phyloP scores from a whole-genome alignment of 2,888 invertebrate genomes.

The Melanostoma mellinum region DNA sequence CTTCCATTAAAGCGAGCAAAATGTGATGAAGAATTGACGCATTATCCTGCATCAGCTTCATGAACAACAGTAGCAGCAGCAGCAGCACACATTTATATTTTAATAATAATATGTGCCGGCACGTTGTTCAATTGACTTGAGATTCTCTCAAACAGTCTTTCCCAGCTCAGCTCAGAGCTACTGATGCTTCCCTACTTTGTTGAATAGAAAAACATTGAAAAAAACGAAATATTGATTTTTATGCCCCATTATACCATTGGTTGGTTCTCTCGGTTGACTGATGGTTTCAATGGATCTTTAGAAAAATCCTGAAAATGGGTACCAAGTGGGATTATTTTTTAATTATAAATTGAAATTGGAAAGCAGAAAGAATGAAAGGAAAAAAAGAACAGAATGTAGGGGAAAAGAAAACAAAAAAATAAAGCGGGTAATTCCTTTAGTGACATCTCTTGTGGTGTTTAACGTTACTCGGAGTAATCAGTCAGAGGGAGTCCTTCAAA shows the following conservation, averaged over 20 bases:
- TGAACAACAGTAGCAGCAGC: not conserved
- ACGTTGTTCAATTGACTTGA: slow-evolving; percentile 53
- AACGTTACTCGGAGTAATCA: slow-evolving; percentile 53
- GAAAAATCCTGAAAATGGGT: slow-evolving; percentile 47
- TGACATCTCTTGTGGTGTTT: slow-evolving; percentile 59
- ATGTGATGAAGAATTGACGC: slow-evolving; percentile 38
- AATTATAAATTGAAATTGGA: slow-evolving; percentile 64
- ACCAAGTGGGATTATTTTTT: slow-evolving; percentile 64
- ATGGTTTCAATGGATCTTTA: slow-evolving; percentile 34
- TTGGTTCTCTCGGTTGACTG: slow-evolving; percentile 33
- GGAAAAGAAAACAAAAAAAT: slow-evolving; percentile 12
- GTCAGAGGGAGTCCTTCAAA: slow-evolving; percentile 33
- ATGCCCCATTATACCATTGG: slow-evolving; percentile 46
- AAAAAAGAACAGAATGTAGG: slow-evolving; percentile 7
- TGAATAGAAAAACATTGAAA: slow-evolving; percentile 32
- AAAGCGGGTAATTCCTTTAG: slow-evolving; percentile 56
- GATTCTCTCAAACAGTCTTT: slow-evolving; percentile 17
- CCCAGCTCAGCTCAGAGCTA: not conserved
- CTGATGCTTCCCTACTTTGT: slow-evolving; percentile 30
- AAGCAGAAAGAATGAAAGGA: slow-evolving; percentile 18
- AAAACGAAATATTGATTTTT: slow-evolving; percentile 58
- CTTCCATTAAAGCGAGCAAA: not conserved
- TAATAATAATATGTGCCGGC: slow-evolving; percentile 46
- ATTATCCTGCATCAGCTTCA: slow-evolving; percentile 42
- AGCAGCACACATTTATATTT: slow-evolving; percentile 10